phyloP scores from a whole-genome alignment of 2,797 vertebrate genomes.

The Oreortyx pictus region DNA sequence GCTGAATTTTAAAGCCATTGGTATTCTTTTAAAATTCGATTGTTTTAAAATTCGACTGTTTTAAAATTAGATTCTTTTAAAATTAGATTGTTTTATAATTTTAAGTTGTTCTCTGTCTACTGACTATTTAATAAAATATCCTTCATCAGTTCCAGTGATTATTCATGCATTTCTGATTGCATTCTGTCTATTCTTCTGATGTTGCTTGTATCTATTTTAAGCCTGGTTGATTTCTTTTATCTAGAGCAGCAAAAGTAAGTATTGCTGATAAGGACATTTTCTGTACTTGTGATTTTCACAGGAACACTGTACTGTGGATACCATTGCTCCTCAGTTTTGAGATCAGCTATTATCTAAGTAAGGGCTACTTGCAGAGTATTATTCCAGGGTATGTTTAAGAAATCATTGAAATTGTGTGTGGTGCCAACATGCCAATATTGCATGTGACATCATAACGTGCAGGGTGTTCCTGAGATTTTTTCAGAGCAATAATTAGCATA shows the following conservation, averaged over 20 bases:
- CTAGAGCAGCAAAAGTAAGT: not conserved
- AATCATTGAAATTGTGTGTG: not conserved
- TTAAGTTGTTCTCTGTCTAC: not conserved
- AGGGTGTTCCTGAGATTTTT: not conserved
- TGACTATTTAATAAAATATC: not conserved
- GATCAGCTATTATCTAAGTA: not conserved
- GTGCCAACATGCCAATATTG: not conserved
- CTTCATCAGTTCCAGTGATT: not conserved
- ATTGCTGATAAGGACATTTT: not conserved
- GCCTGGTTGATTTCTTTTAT: not conserved
- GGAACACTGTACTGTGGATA: not conserved
- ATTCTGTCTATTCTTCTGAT: not conserved
- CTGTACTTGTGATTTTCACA: not conserved
- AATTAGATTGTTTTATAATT: not conserved
- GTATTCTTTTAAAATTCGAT: not conserved
- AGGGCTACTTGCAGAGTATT: not conserved
- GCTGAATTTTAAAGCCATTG: not conserved
- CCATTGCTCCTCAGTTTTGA: not conserved
- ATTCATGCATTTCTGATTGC: not conserved
- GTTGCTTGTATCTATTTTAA: not conserved
- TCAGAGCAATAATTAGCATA: not conserved
- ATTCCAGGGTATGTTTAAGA: not conserved
- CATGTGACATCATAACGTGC: not conserved
- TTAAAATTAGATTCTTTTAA: not conserved
- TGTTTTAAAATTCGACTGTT: not conserved